Evolutionary conservation across 1,140 invertebrate genomes (phyloP).

Genomic region (Zaprionus nigranus): DNA sequence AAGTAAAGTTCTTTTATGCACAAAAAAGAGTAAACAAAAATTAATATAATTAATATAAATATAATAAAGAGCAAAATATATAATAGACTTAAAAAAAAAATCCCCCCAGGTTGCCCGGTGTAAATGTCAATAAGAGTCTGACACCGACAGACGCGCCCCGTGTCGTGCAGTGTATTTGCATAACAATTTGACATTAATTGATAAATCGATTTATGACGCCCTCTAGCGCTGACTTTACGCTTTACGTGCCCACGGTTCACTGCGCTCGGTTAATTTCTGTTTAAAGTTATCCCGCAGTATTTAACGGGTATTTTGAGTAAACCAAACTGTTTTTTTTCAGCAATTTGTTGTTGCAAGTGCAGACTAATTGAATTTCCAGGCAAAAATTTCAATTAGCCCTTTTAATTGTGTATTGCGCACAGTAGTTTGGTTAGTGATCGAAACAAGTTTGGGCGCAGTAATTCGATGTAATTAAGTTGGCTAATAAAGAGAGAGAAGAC

Average conservation of each 20-base stretch:
- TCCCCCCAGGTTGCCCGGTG: not conserved
- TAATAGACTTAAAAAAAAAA: not conserved
- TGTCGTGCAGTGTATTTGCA: conserved; percentile 55
- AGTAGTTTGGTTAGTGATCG: not conserved
- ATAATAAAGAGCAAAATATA: too few relatives aligned
- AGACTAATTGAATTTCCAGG: conserved; percentile 62
- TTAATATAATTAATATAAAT: too few relatives aligned
- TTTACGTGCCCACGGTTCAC: conserved; percentile 27
- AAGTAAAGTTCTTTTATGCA: too few relatives aligned
- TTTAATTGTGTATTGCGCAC: conserved; percentile 58
- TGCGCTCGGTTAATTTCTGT: conserved; percentile 58
- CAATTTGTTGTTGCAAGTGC: conserved; percentile 19
- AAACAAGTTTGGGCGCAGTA: conserved; percentile 1
- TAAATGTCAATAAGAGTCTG: not conserved
- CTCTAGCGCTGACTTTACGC: conserved; percentile 61
- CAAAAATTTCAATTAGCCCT: conserved; percentile 70
- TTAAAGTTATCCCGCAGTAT: conserved; percentile 51
- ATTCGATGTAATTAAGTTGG: conserved; percentile 26
- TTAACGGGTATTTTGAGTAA: conserved; percentile 37
- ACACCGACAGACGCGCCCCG: not conserved
- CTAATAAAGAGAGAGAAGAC: conserved; percentile 18
- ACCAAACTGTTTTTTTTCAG: conserved; percentile 27
- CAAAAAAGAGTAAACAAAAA: too few relatives aligned
- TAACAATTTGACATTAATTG: conserved; percentile 70
- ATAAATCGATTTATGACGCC: conserved; percentile 68